Conservation (phyloP, 2,888 invertebrate species). For the Apocheima hispidaria region DNA sequence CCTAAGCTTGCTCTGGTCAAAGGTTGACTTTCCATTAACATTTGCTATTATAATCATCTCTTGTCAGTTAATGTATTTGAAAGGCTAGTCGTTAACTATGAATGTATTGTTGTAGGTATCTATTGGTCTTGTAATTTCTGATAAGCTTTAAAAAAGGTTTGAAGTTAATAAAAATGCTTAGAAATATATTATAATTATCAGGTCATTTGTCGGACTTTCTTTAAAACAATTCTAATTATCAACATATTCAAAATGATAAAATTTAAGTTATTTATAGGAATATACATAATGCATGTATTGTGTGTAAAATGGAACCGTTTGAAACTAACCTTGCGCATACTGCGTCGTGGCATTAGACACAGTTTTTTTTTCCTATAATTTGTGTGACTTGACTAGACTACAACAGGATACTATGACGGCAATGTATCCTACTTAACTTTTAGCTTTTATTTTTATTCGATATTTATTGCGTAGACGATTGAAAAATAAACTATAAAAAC, state of each 20-base stretch:
- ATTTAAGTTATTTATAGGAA: no score
- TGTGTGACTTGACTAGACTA: background rate
- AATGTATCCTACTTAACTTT: background rate
- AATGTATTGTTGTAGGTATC: background rate
- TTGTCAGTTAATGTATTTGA: slow-evolving; percentile 13
- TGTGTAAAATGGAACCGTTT: no score
- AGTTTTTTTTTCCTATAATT: background rate
- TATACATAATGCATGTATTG: no score
- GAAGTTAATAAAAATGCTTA: no score
- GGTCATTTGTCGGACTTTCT: no score
- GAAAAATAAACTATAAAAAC: no score
- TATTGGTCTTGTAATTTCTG: background rate
- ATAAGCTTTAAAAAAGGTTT: background rate
- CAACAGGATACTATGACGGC: background rate
- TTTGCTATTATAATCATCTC: slow-evolving; percentile 18
- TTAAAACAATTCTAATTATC: no score
- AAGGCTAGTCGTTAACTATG: background rate
- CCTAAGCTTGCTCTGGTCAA: slow-evolving; percentile 18
- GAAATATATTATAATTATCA: no score
- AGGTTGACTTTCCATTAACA: slow-evolving; percentile 27
- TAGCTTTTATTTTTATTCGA: background rate
- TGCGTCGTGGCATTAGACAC: background rate
- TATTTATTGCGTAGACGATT: no score
- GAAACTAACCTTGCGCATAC: no score
- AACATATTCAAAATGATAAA: no score